phyloP scores from a whole-genome alignment of 2,113 vertebrate genomes.

The Arothron firmamentum region DNA sequence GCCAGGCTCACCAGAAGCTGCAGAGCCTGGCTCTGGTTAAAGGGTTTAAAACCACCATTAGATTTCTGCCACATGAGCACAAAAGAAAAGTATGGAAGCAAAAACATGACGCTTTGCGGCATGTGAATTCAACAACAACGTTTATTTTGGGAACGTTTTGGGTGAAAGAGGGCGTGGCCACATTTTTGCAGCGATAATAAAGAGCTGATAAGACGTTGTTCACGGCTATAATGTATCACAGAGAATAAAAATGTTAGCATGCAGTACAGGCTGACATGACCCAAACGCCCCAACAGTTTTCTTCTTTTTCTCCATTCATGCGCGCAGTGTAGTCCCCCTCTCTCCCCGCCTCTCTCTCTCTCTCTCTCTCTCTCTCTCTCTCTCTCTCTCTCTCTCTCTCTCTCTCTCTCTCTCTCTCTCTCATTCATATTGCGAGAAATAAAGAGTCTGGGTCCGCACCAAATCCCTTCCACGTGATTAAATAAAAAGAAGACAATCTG shows the following conservation, averaged over 20 bases:
- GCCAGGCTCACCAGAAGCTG: too few relatives aligned
- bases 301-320: constrained; percentile 45
- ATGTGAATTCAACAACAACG: constrained; percentile 9
- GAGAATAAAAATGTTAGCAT: constrained; percentile 43
- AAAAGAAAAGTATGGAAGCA: too few relatives aligned
- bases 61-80: too few relatives aligned
- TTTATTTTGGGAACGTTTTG: neutral
- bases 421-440: constrained; percentile 1
- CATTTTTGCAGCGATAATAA: constrained; percentile 41
- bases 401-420: neutral
- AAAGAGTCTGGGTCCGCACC: constrained; percentile 33
- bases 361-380: constrained; percentile 31
- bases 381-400: constrained; percentile 13
- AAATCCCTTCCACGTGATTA: constrained; percentile 72
- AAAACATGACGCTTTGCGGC: constrained; percentile 8
- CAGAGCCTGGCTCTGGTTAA: too few relatives aligned
- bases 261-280: constrained; percentile 34
- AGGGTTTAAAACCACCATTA: too few relatives aligned
- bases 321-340: constrained; percentile 40
- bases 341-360: constrained; percentile 25
- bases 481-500: constrained; percentile 65
- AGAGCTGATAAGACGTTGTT: constrained; percentile 31
- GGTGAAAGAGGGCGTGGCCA: constrained; percentile 4
- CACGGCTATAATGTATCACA: constrained; percentile 25
- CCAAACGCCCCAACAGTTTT: constrained; percentile 12